Conservation (phyloP, 2,797 vertebrate species). For the Sebastes matsubarae region DNA sequence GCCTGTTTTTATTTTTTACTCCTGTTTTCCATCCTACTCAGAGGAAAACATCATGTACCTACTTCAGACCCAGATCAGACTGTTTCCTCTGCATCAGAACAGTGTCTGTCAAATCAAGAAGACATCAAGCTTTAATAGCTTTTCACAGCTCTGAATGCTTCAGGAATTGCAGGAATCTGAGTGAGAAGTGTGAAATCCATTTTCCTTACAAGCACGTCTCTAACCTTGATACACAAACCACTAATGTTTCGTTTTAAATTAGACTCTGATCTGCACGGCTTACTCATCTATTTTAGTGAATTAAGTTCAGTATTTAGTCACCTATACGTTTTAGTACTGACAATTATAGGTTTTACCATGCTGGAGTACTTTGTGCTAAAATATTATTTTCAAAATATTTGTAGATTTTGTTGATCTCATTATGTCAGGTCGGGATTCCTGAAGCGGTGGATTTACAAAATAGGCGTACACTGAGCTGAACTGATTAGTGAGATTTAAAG, state of each 20-base stretch:
- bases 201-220: conserved; percentile 4
- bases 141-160: conserved; percentile 26
- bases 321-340: background rate
- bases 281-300: background rate
- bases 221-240: conserved; percentile 4
- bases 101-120: conserved; percentile 26
- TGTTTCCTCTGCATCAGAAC: conserved; percentile 11
- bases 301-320: background rate
- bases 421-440: background rate
- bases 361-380: background rate
- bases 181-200: conserved; percentile 42
- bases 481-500: conserved; percentile 20
- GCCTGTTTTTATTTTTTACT: background rate
- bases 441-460: conserved; percentile 15
- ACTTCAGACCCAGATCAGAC: background rate
- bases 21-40: conserved; percentile 5
- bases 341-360: background rate
- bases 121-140: conserved; percentile 15
- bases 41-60: conserved; percentile 8
- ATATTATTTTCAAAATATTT: background rate
- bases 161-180: conserved; percentile 4
- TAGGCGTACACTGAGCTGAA: background rate
- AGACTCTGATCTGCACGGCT: background rate
- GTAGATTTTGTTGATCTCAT: conserved; percentile 20
- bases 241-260: conserved; percentile 16